These are phyloP conservation scores for Kradibia gibbosae DNA, from an alignment of 1,140 invertebrate species.

Conservation along the genomic window DNA sequence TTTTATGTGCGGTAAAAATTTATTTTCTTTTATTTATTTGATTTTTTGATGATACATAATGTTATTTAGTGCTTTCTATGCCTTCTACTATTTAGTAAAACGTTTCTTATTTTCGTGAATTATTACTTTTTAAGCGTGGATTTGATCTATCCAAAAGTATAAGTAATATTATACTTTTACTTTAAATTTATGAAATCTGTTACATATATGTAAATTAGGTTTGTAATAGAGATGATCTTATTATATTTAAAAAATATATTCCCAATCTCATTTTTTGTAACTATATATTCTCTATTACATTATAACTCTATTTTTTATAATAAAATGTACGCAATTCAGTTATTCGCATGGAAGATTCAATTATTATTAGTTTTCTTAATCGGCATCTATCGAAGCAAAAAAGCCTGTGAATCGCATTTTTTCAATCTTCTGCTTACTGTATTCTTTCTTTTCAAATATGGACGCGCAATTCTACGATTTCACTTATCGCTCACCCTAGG, in stretches of 20 bases:
- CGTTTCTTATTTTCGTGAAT: too few relatives aligned
- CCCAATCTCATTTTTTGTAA: background rate
- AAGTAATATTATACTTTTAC: too few relatives aligned
- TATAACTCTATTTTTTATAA: background rate
- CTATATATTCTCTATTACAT: background rate
- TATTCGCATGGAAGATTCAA: constrained; percentile 36
- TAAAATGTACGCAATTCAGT: constrained; percentile 19
- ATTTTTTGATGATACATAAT: too few relatives aligned
- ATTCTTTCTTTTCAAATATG: constrained; percentile 35
- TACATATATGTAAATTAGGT: too few relatives aligned
- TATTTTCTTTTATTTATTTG: too few relatives aligned
- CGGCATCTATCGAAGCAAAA: constrained; percentile 31
- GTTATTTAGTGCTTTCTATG: too few relatives aligned
- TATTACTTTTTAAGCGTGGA: too few relatives aligned
- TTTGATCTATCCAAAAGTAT: too few relatives aligned
- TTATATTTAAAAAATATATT: background rate
- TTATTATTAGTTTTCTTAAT: constrained; percentile 48
- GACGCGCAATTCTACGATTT: constrained; percentile 50
- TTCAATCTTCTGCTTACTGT: background rate
- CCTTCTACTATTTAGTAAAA: too few relatives aligned
- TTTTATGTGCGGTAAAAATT: too few relatives aligned
- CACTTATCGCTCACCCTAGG: constrained; percentile 58
- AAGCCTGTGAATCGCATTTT: constrained; percentile 28
- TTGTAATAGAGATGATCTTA: too few relatives aligned
- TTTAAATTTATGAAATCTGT: too few relatives aligned